These are phyloP conservation scores for Sarcophaga rosellei DNA, from an alignment of 2,888 invertebrate species.

Conservation along the genomic window DNA sequence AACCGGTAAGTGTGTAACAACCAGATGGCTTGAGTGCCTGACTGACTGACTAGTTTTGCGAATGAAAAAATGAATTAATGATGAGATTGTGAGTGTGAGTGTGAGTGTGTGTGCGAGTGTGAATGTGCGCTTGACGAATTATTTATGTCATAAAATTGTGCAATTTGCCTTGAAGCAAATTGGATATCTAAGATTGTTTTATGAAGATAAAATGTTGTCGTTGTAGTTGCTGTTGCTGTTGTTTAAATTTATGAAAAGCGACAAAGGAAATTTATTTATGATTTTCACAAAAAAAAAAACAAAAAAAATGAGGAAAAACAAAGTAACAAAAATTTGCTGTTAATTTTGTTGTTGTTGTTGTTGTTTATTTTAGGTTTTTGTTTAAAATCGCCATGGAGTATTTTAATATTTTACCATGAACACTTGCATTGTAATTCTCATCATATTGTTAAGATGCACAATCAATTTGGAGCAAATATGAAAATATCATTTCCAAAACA, in stretches of 20 bases:
- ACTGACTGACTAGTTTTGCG: background rate
- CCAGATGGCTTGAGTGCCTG: background rate
- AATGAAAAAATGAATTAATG: background rate
- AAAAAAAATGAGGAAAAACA: background rate
- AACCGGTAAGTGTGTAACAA: background rate
- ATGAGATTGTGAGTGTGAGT: background rate
- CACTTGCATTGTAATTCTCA: background rate
- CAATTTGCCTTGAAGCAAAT: conserved; percentile 69
- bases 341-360: background rate
- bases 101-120: conserved; percentile 19
- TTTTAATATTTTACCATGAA: background rate
- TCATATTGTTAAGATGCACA: background rate
- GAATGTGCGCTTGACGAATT: conserved; percentile 58
- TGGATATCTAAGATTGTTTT: conserved; percentile 68
- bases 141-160: conserved; percentile 69
- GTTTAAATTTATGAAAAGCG: conserved; percentile 49
- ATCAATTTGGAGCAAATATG: background rate
- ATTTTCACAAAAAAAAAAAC: background rate
- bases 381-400: background rate
- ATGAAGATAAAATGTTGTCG: conserved; percentile 51
- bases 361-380: background rate
- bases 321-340: too few relatives aligned
- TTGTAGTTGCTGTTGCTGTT: background rate
- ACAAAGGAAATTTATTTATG: conserved; percentile 55
- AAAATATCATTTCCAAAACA: background rate